phyloP scores from a whole-genome alignment of 2,113 vertebrate genomes.

The Copsychus sechellarum region DNA sequence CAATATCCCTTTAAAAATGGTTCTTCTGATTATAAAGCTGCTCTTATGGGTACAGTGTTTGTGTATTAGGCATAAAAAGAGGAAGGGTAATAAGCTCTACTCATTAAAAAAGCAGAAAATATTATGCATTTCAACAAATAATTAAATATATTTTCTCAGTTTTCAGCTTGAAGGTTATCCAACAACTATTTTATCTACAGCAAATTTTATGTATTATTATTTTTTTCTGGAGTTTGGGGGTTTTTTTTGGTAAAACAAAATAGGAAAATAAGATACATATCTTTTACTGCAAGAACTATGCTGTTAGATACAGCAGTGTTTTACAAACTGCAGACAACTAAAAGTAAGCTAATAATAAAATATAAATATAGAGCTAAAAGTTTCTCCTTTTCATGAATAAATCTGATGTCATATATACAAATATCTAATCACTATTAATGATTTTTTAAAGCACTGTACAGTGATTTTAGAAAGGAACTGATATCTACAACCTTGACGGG shows the following conservation, averaged over 20 bases:
- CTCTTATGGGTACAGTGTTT: neutral
- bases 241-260: neutral
- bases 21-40: neutral
- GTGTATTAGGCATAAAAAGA: neutral
- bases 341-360: neutral
- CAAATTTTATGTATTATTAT: neutral
- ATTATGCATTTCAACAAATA: neutral
- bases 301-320: neutral
- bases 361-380: neutral
- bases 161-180: neutral
- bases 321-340: neutral
- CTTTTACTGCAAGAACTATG: neutral
- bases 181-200: neutral
- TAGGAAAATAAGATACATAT: neutral
- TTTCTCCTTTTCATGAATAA: neutral
- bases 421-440: neutral
- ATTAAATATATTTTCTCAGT: neutral
- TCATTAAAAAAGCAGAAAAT: neutral
- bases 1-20: neutral
- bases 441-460: neutral
- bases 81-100: neutral
- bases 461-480: neutral
- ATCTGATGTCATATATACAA: neutral
- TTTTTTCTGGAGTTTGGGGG: neutral
- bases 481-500: neutral